Evolutionary conservation across 2,797 vertebrate genomes (phyloP), one percentile per base, ranked within the genome.

Genomic region (Streptopelia turtur): DNA sequence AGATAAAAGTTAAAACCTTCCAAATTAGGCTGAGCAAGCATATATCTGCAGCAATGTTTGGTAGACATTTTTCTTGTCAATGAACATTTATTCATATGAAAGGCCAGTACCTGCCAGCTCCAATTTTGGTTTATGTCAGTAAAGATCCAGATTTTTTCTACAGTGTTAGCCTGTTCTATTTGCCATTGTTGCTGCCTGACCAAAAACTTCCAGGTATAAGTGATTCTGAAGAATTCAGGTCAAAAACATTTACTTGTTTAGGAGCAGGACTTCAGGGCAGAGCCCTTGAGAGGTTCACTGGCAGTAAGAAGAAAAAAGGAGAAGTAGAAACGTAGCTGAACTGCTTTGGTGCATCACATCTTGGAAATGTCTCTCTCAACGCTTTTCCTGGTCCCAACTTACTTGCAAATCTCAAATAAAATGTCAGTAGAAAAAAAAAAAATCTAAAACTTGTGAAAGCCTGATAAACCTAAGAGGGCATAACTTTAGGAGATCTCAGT

Each of bases 311-410:
- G 7, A 7, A 55, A 64, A 76, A 50, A 39, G 12, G 12, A 4
- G 5, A 76, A 15, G 28, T 66, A 37, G 43, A 74, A 80, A 52
- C 3, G 9, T n/a, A 69, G 56, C 33, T 52, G 52, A 52, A 43
- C 24, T 23, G 1, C 30, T 63, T n/a, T 31, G 22, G 24, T 59
- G 13, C 35, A 52, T 77, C 35, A 33, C 11, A 25, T 20, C 25
- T 72, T 82, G 18, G 5, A 70, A 56, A 65, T 0, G 0, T 69
- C 33, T 45, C 8, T 64, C 75, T 50, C 33, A 45, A 24, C 8
- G 14, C 3, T 39, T 68, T 35, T 70, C 37, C 31, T 31, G 9
- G 21, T 65, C 15, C 30, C 31, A 76, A 23, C 4, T 45, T 92
- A 22, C 9, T 57, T 57, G 35, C 11, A 78, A 45, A 35, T 74